Evolutionary conservation across 2,797 vertebrate species (phyloP).

Genomic region (Adelosebastes latens): DNA sequence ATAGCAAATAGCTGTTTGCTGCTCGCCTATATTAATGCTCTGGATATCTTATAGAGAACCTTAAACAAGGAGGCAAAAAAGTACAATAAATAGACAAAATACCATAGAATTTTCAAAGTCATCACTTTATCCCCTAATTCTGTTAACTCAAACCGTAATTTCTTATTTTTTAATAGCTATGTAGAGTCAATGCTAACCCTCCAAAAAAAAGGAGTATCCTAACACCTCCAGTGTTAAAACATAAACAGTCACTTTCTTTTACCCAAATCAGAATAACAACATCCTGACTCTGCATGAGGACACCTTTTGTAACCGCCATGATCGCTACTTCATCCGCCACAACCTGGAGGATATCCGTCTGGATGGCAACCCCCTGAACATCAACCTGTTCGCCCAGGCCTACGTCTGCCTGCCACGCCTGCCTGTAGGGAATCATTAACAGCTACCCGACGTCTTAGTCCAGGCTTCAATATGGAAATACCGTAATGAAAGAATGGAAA

Average conservation of each 20-base stretch:
- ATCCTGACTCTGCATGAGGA: constrained; percentile 82
- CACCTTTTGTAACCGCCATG: constrained; percentile 80
- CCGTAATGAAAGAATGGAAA: background rate
- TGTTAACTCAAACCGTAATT: background rate
- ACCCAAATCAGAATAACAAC: constrained; percentile 82
- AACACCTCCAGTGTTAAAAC: background rate
- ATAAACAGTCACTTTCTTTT: background rate
- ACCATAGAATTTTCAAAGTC: background rate
- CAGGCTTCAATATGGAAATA: background rate
- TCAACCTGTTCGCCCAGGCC: constrained; percentile 80
- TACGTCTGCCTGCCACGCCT: constrained; percentile 87
- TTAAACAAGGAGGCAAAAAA: background rate
- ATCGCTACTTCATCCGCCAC: constrained; percentile 75
- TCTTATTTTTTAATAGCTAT: background rate
- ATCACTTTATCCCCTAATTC: background rate
- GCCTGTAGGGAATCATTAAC: constrained; percentile 73
- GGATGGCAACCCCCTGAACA: constrained; percentile 86
- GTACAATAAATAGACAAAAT: background rate
- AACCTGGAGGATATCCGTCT: constrained; percentile 87
- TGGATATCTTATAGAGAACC: too few relatives aligned
- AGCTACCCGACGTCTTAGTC: background rate
- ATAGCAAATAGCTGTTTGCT: too few relatives aligned
- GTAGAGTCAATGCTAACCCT: background rate
- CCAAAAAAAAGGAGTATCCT: background rate
- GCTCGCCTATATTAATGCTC: too few relatives aligned